Evolutionary conservation across 2,113 vertebrate genomes (phyloP), one percentile per base, ranked within the genome.

Genomic region (Maccullochella peelii): DNA sequence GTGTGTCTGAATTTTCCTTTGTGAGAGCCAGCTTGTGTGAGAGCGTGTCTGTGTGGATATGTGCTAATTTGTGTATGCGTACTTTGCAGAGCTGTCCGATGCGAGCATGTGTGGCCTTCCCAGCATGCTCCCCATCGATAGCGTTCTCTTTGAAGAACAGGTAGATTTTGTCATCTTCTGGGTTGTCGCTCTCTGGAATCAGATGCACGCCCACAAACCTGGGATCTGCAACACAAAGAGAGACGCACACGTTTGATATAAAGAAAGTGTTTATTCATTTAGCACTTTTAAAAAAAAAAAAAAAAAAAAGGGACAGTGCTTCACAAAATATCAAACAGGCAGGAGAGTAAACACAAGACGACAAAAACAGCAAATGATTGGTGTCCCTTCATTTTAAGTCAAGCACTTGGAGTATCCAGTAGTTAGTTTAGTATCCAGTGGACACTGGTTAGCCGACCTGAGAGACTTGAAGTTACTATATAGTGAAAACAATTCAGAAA

Each of bases 61-160:
- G 62, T 62, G 16, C 59, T 65, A 7, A 40, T 59, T n/a, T 12
- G 15, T 23, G 76, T 90, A 5, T 40, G 44, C 84, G 1, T 92
- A 99, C 98, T 96, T 99, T 99, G 92, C 98, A 99, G 82, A 99
- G 97, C 94, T 99, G 98, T 83, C 98, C 98, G 73, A 99, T 97
- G 81, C 98, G 96, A 89, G 98, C 97, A 1, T 99, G 97, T 25
- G 97, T 99, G 65, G 98, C 98, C 93, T 99, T 99, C 86, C 98
- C 98, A 36, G 95, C 95, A 80, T 99, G 97, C 78, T 99, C 98
- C 71, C 98, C 98, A 73, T 99, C 98, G 55, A 99, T 98, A 1
- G 98, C 98, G 23, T 97, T 99, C 94, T 99, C 98, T 75, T 97
- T 96, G 93, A 99, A 99, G 96, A 99, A 98, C 92, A 99, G 95